A percentile compares a stretch with the other conserved stretches of the same genome.
Conservation (phyloP, 1,140 invertebrate genomes). For the Drosophila varians region DNA sequence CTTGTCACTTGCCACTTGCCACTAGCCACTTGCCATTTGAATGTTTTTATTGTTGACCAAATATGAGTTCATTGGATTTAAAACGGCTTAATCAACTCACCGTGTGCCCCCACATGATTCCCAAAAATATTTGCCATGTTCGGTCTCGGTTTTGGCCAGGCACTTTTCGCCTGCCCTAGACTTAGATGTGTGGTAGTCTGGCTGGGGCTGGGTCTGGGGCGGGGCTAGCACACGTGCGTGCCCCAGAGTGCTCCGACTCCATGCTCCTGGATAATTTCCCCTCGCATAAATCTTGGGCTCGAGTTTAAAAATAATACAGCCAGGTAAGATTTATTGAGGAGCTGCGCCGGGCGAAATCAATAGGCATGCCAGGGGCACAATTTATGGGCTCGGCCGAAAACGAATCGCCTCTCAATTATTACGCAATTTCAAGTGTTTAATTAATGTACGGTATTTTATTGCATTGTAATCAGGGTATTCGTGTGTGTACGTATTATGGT, state of each 20-base stretch:
- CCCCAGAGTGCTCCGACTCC: constrained; percentile 8
- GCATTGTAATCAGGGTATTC: constrained; percentile 45
- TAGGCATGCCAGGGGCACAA: constrained; percentile 28
- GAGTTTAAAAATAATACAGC: constrained; percentile 52
- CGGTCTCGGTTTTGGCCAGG: constrained; percentile 42
- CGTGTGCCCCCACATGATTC: neutral
- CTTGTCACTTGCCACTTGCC: constrained; percentile 49
- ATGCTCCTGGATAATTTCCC: constrained; percentile 8
- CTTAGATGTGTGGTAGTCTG: too few relatives aligned
- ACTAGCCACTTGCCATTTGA: constrained; percentile 50
- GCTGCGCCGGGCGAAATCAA: constrained; percentile 33
- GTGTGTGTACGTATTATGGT: constrained; percentile 47
- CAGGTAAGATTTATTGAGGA: constrained; percentile 48
- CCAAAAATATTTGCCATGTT: constrained; percentile 39
- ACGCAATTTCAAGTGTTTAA: constrained; percentile 55
- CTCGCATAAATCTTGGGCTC: constrained; percentile 46
- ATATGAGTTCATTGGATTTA: constrained; percentile 64
- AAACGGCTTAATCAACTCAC: constrained; percentile 72
- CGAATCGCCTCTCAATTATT: constrained; percentile 56
- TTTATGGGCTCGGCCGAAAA: constrained; percentile 19
- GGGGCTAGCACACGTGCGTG: constrained; percentile 52
- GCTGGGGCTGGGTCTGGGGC: too few relatives aligned
- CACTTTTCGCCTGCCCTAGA: constrained; percentile 16
- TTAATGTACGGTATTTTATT: constrained; percentile 55
- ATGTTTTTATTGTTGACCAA: constrained; percentile 57